These are phyloP conservation scores for Helogale parvula DNA, from an alignment of 2,113 vertebrate genomes.

Conservation along the genomic window DNA sequence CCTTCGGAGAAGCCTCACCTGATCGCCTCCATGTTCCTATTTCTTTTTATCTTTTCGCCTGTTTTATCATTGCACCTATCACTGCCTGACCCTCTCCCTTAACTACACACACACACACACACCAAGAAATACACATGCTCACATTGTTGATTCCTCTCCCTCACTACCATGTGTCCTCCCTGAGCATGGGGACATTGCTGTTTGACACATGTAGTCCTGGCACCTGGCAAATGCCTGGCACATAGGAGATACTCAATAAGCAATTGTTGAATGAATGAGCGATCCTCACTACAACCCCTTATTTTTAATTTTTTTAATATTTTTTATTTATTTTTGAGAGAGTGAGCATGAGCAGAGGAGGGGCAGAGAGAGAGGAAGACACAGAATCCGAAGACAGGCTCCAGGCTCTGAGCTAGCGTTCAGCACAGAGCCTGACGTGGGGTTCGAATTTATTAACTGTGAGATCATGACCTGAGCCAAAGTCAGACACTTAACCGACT, in stretches of 20 bases:
- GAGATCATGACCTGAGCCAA: too few relatives aligned
- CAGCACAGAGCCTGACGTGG: too few relatives aligned
- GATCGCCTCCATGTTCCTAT: background rate
- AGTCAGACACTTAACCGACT: too few relatives aligned
- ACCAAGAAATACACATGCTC: background rate
- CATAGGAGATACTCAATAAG: background rate
- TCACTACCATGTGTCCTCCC: background rate
- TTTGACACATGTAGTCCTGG: background rate
- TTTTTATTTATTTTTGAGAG: too few relatives aligned
- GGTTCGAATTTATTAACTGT: fast-evolving
- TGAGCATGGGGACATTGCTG: background rate
- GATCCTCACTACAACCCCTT: background rate
- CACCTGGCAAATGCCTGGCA: background rate
- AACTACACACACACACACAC: background rate
- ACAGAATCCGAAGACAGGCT: too few relatives aligned
- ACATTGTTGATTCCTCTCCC: background rate
- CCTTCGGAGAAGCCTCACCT: background rate
- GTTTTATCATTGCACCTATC: background rate
- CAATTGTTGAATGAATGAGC: background rate
- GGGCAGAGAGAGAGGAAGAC: too few relatives aligned
- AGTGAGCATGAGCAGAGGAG: too few relatives aligned
- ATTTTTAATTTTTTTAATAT: too few relatives aligned
- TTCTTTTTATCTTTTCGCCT: background rate
- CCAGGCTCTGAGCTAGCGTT: too few relatives aligned
- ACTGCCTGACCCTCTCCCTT: background rate